Evolutionary conservation across 2,113 vertebrate genomes (phyloP).

Genomic region (Cynopterus brachyotis): DNA sequence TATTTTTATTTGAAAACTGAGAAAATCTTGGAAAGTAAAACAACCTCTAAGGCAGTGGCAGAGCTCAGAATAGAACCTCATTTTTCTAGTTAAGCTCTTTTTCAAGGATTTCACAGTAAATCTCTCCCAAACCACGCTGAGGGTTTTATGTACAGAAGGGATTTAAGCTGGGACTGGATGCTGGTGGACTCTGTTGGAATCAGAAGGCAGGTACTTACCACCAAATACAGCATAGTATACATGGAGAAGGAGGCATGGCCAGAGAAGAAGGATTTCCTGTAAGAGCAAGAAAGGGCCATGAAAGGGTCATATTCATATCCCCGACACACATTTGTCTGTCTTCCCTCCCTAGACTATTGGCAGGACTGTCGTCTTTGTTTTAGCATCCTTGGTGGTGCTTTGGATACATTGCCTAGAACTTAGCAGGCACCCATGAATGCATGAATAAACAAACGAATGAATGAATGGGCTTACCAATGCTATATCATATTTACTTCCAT

Average conservation of each 20-base stretch:
- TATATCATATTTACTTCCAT: not conserved
- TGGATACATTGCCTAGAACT: not conserved
- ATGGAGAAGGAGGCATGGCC: slow-evolving; percentile 98
- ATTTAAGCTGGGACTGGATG: not conserved
- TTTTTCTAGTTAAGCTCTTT: not conserved
- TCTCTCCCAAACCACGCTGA: not conserved
- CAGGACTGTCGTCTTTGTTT: not conserved
- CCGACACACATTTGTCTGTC: not conserved
- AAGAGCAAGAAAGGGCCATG: slow-evolving; percentile 79
- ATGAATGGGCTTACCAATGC: not conserved
- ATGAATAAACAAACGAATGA: not conserved
- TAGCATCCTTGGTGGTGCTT: not conserved
- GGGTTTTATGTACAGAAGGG: not conserved
- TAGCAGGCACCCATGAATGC: not conserved
- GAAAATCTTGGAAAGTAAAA: not conserved
- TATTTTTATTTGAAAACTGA: slow-evolving; percentile 17
- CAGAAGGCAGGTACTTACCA: slow-evolving; percentile 89
- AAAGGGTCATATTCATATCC: not conserved
- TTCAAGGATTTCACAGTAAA: not conserved
- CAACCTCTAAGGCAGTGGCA: not conserved
- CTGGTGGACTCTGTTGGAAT: not conserved
- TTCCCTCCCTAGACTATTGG: not conserved
- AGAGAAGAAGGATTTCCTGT: slow-evolving; percentile 99
- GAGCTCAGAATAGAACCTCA: not conserved
- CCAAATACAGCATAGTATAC: slow-evolving; percentile 98